These are phyloP conservation scores for Cirrhinus mrigala DNA, from an alignment of 2,797 vertebrate genomes.

Conservation along the genomic window DNA sequence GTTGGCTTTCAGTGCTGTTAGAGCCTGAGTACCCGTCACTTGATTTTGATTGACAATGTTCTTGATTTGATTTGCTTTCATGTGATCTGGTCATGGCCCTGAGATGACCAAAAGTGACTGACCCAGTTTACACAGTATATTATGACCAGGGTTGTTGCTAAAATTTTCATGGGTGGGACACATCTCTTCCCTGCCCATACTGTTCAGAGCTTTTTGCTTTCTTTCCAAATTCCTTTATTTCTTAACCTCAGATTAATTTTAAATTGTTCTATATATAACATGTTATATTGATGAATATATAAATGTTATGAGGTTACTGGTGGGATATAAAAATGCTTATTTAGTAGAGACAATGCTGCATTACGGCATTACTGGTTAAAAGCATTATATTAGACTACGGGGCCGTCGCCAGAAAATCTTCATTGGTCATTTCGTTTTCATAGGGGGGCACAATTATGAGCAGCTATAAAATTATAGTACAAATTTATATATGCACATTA, in stretches of 20 bases:
- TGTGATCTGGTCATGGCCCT: background rate
- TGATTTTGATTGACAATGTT: constrained; percentile 15
- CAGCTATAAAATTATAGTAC: too few relatives aligned
- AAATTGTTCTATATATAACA: too few relatives aligned
- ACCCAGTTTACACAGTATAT: constrained; percentile 11
- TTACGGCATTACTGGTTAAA: too few relatives aligned
- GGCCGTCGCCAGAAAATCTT: too few relatives aligned
- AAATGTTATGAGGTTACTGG: too few relatives aligned
- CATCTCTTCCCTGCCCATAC: background rate
- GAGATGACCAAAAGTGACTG: constrained; percentile 31
- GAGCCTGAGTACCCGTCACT: background rate
- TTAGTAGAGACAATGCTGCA: too few relatives aligned
- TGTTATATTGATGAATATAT: too few relatives aligned
- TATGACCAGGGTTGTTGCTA: background rate
- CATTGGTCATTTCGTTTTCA: too few relatives aligned
- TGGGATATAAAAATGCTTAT: too few relatives aligned
- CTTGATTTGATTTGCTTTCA: constrained; percentile 25
- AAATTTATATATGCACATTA: too few relatives aligned
- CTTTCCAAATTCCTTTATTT: background rate
- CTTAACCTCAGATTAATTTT: background rate
- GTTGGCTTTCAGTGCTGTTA: background rate
- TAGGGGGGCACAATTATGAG: too few relatives aligned
- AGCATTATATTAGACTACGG: too few relatives aligned
- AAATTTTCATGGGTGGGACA: background rate
- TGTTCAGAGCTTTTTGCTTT: background rate